Evolutionary conservation across 37 sponge, comb jelly and placozoan genomes (phyloP), one percentile per base, ranked within the genome.

Genomic region (Dysidea cf. avara): DNA sequence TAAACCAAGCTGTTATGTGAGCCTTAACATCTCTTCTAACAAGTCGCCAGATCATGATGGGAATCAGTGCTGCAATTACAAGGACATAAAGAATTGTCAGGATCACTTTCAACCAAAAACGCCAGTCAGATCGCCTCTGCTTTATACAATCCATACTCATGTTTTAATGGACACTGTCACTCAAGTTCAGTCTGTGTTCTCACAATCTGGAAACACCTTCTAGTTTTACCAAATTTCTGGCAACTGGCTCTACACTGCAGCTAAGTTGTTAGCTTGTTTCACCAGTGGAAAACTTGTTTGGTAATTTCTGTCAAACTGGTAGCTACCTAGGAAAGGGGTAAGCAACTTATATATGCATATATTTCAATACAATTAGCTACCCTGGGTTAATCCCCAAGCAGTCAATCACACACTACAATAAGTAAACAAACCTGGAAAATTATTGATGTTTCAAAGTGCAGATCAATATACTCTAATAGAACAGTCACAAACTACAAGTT

Each of bases 1-100:
- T 78, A 76, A 96, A 96, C 93, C 93, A 96, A n/a, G 77, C 93
- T 11, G 68, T 65, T 32, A 79, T 67, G 60, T 69, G 77, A 26
- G 48, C 39, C 65, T 68, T 60, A 0, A 74, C 62, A 14, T 76
- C 7, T 3, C 36, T 39, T 18, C 34, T 66, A 51, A 66, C 39
- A 2, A 87, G 57, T 52, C 71, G 65, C 73, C 74, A 92, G 1
- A 92, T 61, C 38, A 86, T 46, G 32, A 91, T 64, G 36, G 92
- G 89, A 32, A 91, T 61, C 17, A 72, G 39, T 28, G 82, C 62
- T 18, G 70, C 11, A 28, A 87, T 68, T 17, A 86, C 49, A 16
- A 82, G 18, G 2, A 77, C n/a, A 54, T 91, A 81, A 5, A 67
- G 6, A 14, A 72, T 20, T 1, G 52, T 54, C 24, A 89, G 65